Evolutionary conservation across 2,888 invertebrate species (phyloP).

Genomic region (Drosophila parthenogenetica): DNA sequence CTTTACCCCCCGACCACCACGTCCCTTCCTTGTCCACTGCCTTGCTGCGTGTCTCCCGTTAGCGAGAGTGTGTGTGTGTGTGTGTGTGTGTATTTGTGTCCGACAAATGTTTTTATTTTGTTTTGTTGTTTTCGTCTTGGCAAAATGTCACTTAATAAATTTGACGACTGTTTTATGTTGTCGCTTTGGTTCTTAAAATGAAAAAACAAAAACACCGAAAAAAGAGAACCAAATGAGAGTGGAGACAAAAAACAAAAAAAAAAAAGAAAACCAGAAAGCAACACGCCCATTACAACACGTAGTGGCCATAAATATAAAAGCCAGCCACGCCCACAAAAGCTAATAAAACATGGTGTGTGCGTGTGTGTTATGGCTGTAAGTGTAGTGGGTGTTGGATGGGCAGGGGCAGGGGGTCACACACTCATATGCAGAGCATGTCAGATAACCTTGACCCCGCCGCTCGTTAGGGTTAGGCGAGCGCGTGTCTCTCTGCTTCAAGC

Average conservation of each 20-base stretch:
- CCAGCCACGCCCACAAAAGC: constrained; percentile 49
- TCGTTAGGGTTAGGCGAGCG: constrained; percentile 33
- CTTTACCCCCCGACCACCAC: neutral
- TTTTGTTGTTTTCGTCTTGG: constrained; percentile 27
- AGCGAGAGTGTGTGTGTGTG: constrained; percentile 7
- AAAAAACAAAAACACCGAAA: constrained; percentile 16
- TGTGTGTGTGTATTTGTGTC: constrained; percentile 43
- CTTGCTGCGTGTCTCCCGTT: constrained; percentile 16
- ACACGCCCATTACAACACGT: constrained; percentile 79
- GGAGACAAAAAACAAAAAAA: constrained; percentile 5
- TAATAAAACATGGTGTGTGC: constrained; percentile 36
- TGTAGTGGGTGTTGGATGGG: neutral
- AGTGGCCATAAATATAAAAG: constrained; percentile 74
- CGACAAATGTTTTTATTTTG: constrained; percentile 61
- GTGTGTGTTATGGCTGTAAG: constrained; percentile 1
- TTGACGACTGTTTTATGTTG: constrained; percentile 79
- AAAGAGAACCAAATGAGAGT: neutral
- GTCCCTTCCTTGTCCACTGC: neutral
- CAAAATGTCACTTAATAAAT: constrained; percentile 78
- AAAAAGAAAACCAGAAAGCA: constrained; percentile 44
- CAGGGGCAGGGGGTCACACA: neutral
- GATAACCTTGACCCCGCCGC: constrained; percentile 55
- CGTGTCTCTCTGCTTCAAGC: constrained; percentile 4
- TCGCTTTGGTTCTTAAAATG: constrained; percentile 68
- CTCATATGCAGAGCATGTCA: constrained; percentile 29